These are phyloP conservation scores for Agrotis ipsilon DNA, from an alignment of 2,888 invertebrate genomes.

Conservation along the genomic window DNA sequence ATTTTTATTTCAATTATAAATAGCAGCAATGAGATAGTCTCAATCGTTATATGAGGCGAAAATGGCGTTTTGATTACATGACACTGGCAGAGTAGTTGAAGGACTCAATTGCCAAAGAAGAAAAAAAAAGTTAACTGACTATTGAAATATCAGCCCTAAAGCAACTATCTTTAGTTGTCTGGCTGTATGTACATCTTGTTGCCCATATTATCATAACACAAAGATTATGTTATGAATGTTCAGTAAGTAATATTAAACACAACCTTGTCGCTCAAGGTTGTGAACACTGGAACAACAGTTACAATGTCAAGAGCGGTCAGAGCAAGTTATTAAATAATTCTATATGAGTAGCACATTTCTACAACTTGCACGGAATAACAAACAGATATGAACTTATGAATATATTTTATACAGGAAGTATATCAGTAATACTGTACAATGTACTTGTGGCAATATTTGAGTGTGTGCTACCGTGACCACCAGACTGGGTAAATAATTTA, in stretches of 20 bases:
- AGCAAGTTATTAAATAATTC: conserved; percentile 52
- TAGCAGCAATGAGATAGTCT: too few species aligned
- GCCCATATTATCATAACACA: neutral
- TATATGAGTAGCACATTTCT: conserved; percentile 52
- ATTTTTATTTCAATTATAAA: too few species aligned
- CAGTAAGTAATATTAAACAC: neutral
- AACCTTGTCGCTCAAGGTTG: conserved; percentile 33
- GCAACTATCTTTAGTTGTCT: too few species aligned
- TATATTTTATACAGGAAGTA: conserved; percentile 11
- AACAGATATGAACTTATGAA: conserved; percentile 35
- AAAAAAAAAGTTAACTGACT: too few species aligned
- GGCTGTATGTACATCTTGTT: too few species aligned
- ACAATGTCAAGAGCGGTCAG: conserved; percentile 51
- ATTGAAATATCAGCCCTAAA: too few species aligned
- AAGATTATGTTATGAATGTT: neutral
- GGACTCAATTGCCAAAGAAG: too few species aligned
- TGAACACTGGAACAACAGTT: neutral
- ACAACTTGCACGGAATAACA: conserved; percentile 45
- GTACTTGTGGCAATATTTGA: neutral
- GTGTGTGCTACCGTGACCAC: neutral
- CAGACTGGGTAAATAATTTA: neutral
- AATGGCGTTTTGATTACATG: too few species aligned
- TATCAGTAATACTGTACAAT: neutral
- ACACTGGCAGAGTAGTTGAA: too few species aligned
- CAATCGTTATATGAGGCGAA: too few species aligned